Evolutionary conservation across 2,113 vertebrate species (phyloP), one percentile per base, ranked within the genome.

Genomic region (Lasiurus borealis): DNA sequence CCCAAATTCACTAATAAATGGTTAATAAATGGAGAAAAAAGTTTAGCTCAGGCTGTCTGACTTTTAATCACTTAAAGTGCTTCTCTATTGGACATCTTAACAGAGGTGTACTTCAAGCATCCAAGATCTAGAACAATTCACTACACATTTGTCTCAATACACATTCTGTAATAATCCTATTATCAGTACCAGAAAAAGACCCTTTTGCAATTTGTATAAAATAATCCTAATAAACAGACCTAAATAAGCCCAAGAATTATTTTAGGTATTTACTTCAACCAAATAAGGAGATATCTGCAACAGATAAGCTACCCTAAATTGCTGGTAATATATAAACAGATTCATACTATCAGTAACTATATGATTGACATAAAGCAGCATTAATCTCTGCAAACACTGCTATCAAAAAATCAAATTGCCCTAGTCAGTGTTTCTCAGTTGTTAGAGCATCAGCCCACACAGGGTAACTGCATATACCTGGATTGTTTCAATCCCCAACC

Each of bases 321-420:
- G 27, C 8, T 80, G 25, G 4, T 76, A 83, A 78, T 66, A 75
- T n/a, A 36, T 34, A 93, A 88, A 36, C 25, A 66, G 34, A 76
- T 25, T 91, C n/a, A 50, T 72, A 72, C n/a, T 82, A 84, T 18
- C 44, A 82, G 72, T 16, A 93, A 52, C 18, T 52, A 34, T 18
- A 88, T 82, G 13, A 78, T 66, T 36, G 31, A 88, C 29, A 85
- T 25, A 90, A 78, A 90, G 3, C 34, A 94, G 27, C 19, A 91
- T 57, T 84, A 90, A 72, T 88, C 72, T 90, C 72, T 91, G 9
- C 34, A 90, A 96, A 94, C 89, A 73, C 48, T 76, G 15, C 23
- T 80, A 87, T 73, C 36, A 85, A 92, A 86, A 31, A 93, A 57
- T 64, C 25, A 29, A 64, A 64, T 29, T 64, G 11, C 25, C 10